These are phyloP conservation scores for Odobenus rosmarus DNA, from an alignment of 2,113 vertebrate species.

Conservation along the genomic window DNA sequence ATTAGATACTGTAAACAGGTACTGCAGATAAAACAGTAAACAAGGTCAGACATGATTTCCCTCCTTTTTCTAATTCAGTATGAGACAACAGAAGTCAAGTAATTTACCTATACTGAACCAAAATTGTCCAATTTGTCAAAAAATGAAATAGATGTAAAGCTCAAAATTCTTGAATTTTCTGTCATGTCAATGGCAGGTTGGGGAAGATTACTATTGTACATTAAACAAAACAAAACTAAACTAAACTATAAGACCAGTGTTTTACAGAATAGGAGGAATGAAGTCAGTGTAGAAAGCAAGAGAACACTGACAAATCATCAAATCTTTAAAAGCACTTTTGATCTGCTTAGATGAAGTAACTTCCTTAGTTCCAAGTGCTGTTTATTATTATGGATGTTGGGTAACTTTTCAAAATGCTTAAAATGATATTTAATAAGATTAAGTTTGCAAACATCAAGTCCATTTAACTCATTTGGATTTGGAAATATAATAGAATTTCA, in stretches of 20 bases:
- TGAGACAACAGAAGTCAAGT: background rate
- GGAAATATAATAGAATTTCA: background rate
- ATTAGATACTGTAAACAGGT: background rate
- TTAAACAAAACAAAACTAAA: background rate
- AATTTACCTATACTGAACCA: background rate
- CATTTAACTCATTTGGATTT: background rate
- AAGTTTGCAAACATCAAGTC: constrained; percentile 36
- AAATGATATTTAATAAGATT: constrained; percentile 16
- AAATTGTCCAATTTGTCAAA: background rate
- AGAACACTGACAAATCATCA: background rate
- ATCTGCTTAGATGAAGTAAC: background rate
- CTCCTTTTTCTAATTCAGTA: background rate
- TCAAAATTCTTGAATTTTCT: background rate
- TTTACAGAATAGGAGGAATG: background rate
- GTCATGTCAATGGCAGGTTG: background rate
- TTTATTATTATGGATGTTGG: background rate
- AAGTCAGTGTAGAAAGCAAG: background rate
- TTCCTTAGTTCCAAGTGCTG: background rate
- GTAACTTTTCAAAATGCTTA: constrained; percentile 17
- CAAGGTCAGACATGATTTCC: background rate
- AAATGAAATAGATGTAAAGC: background rate
- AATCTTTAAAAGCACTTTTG: background rate
- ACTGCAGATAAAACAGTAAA: background rate
- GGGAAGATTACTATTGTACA: background rate
- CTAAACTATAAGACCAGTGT: background rate